Conservation (phyloP, 2,113 vertebrate genomes). For the Maylandia zebra region DNA sequence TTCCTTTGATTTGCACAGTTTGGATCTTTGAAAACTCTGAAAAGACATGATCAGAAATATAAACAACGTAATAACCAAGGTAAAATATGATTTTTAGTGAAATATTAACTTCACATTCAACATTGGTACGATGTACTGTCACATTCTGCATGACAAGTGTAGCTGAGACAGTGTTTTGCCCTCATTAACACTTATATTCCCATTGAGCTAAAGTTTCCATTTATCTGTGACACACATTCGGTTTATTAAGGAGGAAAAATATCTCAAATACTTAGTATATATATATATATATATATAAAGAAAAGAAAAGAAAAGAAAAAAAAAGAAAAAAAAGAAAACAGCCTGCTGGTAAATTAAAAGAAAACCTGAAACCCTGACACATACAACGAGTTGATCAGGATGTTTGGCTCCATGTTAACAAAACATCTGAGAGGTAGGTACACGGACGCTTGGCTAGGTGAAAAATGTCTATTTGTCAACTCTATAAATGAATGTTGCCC, state of each 20-base stretch:
- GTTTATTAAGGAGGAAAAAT: not conserved
- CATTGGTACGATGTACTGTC: not conserved
- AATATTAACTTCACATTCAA: not conserved
- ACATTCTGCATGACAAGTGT: not conserved
- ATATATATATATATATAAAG: not conserved
- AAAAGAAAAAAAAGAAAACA: too few species aligned
- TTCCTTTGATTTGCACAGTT: not conserved
- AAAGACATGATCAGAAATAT: not conserved
- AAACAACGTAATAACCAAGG: not conserved
- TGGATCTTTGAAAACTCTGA: not conserved
- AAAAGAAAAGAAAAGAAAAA: too few species aligned
- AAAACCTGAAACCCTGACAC: too few species aligned
- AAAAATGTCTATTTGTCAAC: fast-evolving
- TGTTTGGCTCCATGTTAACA: too few species aligned
- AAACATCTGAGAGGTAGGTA: too few species aligned
- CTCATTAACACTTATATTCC: not conserved
- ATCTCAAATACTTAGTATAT: not conserved
- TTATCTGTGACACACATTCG: not conserved
- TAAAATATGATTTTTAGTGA: not conserved
- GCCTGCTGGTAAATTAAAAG: too few species aligned
- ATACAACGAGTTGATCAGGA: too few species aligned
- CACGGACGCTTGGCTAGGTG: fast-evolving
- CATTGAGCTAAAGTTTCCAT: fast-evolving
- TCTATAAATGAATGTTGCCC: too few species aligned
- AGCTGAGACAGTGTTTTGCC: not conserved